Conservation (phyloP, 1,140 invertebrate genomes). For the Marisa cornuarietis region DNA sequence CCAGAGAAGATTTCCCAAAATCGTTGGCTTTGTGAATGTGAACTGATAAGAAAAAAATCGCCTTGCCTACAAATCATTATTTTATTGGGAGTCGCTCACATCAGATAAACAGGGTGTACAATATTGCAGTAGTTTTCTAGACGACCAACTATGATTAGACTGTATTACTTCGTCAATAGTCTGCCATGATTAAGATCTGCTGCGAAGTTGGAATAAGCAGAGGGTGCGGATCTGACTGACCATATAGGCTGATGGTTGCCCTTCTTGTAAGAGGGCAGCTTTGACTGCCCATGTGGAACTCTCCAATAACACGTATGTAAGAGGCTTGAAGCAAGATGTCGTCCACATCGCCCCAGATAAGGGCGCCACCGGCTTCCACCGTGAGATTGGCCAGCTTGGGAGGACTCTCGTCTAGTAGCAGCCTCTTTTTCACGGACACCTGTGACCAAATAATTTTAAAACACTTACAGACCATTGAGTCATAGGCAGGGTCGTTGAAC, state of each 20-base stretch:
- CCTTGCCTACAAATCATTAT: no score
- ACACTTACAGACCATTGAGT: background rate
- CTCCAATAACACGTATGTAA: conserved; percentile 19
- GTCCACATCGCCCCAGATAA: conserved; percentile 25
- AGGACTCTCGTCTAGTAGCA: conserved; percentile 22
- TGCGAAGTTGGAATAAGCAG: no score
- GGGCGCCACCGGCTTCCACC: conserved; percentile 7
- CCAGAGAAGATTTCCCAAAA: no score
- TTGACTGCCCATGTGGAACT: conserved; percentile 25
- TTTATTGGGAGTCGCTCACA: no score
- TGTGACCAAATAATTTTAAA: background rate
- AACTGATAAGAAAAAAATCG: no score
- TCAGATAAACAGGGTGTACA: no score
- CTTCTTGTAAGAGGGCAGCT: conserved; percentile 24
- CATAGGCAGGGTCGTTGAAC: no score
- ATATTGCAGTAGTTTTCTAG: no score
- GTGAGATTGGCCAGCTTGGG: conserved; percentile 22
- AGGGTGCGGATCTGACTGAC: background rate
- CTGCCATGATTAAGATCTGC: no score
- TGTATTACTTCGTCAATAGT: no score
- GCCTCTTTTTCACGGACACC: conserved; percentile 10
- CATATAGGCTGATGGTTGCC: conserved; percentile 14
- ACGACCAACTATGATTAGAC: no score
- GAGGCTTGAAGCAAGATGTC: conserved; percentile 5
- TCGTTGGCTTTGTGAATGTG: no score